A percentile compares a stretch with the other conserved stretches of the same genome.
Conservation (phyloP, 2,797 vertebrate species). For the Erpetoichthys calabaricus region DNA sequence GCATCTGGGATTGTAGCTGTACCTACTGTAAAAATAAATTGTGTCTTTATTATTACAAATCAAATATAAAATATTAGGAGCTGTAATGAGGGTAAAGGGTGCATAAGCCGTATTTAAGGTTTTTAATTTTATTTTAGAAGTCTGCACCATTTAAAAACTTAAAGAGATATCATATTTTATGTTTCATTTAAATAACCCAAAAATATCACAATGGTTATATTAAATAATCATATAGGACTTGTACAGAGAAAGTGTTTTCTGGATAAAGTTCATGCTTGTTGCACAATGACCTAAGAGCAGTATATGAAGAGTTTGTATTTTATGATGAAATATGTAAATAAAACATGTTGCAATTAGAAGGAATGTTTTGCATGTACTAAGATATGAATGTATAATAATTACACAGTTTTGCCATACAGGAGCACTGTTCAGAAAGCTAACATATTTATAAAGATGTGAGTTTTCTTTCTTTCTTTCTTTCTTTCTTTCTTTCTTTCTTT, state of each 20-base stretch:
- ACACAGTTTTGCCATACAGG: neutral
- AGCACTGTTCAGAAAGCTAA: slow-evolving; percentile 1
- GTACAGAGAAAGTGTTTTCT: neutral
- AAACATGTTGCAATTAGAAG: neutral
- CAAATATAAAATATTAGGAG: too few relatives aligned
- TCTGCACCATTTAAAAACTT: too few relatives aligned
- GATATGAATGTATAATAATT: slow-evolving; percentile 1
- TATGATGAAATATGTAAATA: slow-evolving; percentile 2
- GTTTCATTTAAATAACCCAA: slow-evolving; percentile 2
- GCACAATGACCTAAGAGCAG: neutral
- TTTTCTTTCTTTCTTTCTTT: neutral
- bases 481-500: neutral
- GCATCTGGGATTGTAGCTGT: too few relatives aligned
- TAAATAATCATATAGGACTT: too few relatives aligned
- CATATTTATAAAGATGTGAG: neutral
- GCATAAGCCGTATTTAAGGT: too few relatives aligned
- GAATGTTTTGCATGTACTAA: slow-evolving; percentile 4
- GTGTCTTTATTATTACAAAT: too few relatives aligned
- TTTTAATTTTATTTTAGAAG: too few relatives aligned
- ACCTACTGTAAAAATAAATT: too few relatives aligned
- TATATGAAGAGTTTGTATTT: neutral
- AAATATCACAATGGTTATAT: too few relatives aligned
- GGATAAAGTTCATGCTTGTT: slow-evolving; percentile 2
- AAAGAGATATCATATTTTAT: too few relatives aligned
- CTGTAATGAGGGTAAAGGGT: too few relatives aligned